Percentiles rank a stretch among this genome's conserved stretches.
These are phyloP conservation scores for Cisticola juncidis DNA, from an alignment of 2,113 vertebrate genomes.

Conservation along the genomic window DNA sequence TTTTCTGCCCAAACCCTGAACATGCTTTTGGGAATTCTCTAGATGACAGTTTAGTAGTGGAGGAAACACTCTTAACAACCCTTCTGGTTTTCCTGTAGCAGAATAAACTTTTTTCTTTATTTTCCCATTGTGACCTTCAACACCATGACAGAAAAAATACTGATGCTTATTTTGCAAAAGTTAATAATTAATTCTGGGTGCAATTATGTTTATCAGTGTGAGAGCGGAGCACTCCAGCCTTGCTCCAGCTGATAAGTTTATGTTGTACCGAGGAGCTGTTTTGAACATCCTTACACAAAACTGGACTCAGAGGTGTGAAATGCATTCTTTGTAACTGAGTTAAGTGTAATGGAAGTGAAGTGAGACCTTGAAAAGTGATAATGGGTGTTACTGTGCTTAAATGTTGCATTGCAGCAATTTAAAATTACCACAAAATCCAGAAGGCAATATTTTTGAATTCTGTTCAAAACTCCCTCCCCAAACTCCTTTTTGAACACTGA, in stretches of 20 bases:
- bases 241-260: not conserved
- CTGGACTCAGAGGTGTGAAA: not conserved
- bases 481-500: not conserved
- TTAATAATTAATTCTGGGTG: conserved; percentile 6
- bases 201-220: not conserved
- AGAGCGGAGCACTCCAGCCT: not conserved
- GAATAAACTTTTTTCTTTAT: not conserved
- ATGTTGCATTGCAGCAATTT: not conserved
- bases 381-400: not conserved
- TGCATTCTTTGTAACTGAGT: not conserved
- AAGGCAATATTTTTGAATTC: not conserved
- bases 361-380: not conserved
- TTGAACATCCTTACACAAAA: not conserved
- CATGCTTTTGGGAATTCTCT: not conserved
- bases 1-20: not conserved
- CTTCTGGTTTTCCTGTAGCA: not conserved
- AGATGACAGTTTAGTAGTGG: not conserved
- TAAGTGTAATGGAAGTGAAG: not conserved
- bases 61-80: not conserved
- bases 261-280: not conserved
- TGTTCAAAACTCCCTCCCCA: not conserved
- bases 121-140: not conserved
- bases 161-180: not conserved
- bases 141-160: not conserved
- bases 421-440: not conserved